Base-by-base conservation (phyloP, 2,797 vertebrate species). In the Kryptolebias ocellatus region DNA sequence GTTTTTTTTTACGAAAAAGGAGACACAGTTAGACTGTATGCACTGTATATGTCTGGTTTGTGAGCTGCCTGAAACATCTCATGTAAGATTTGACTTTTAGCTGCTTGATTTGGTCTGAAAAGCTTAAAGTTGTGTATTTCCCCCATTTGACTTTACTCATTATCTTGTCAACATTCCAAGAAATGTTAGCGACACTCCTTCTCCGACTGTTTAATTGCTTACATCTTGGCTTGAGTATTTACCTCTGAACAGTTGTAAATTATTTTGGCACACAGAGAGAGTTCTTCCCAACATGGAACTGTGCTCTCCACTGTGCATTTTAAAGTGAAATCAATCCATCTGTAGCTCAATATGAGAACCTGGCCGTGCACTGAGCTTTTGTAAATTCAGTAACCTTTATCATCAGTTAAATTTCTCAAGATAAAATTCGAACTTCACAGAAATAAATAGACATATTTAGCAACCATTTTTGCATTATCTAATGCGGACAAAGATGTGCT, bases 311-410 rank as follows among this genome's bases (percentile, higher is more conserved):
- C 47, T 42, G 45, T 15, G n/a, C 46, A 60, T 29, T 20, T 72
- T 53, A 11, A 67, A 31, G n/a, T 55, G 28, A 49, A 55, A 64
- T 58, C 67, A 56, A 64, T 60, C 2, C 0, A 60, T 56, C 16
- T 34, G 68, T 46, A 47, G 17, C 12, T 15, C 64, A 27, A 49
- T 58, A 64, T n/a, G 29, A 50, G 2, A 6, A 16, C 14, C 34
- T 34, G 34, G 34, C 34, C 34, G 7, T 57, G 18, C 29, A 9
- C 44, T 4, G 39, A 18, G 18, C 7, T 16, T 64, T 31, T 47
- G 47, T 9, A 61, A 47, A 74, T n/a, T 16, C 7, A 53, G 8
- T 18, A 3, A 12, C 37, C 7, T 34, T 2, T 9, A 11, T 39
- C 11, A 39, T 11, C 11, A 11, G 5, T 4, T 60, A 17, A 3